Percentiles rank a stretch among this genome's conserved stretches.
phyloP scores from a whole-genome alignment of 2,113 vertebrate genomes.

The Pollachius pollachius region DNA sequence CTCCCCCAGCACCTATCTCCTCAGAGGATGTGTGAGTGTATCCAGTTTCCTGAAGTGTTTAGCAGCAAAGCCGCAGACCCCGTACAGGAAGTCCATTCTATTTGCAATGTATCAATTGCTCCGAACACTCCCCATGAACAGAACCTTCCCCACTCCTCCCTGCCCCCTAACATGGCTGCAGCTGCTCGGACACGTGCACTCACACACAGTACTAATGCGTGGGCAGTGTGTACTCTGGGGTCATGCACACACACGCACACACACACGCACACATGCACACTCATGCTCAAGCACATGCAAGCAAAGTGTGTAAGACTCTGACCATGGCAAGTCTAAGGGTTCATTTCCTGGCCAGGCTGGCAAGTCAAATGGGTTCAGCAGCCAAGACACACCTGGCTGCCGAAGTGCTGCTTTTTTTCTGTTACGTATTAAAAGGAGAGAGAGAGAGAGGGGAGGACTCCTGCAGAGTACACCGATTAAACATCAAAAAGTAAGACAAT shows the following conservation, averaged over 20 bases:
- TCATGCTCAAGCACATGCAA: neutral
- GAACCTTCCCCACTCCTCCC: slow-evolving; percentile 66
- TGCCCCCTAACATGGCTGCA: slow-evolving; percentile 65
- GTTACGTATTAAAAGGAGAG: slow-evolving; percentile 32
- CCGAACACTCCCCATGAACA: slow-evolving; percentile 67
- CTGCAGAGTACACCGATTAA: no score
- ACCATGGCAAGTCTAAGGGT: slow-evolving; percentile 64
- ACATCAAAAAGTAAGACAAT: no score
- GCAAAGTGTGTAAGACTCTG: slow-evolving; percentile 32
- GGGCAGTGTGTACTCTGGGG: neutral
- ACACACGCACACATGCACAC: slow-evolving; percentile 7
- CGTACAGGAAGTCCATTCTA: slow-evolving; percentile 82
- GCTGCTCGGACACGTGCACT: slow-evolving; percentile 34
- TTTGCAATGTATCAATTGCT: slow-evolving; percentile 76
- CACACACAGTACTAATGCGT: slow-evolving; percentile 7
- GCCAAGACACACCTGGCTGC: slow-evolving; percentile 38
- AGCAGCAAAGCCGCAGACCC: slow-evolving; percentile 77
- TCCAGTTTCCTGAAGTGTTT: slow-evolving; percentile 80
- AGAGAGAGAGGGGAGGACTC: slow-evolving; percentile 2
- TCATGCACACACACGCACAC: slow-evolving; percentile 35
- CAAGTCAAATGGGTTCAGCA: slow-evolving; percentile 52
- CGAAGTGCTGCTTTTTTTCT: slow-evolving; percentile 56
- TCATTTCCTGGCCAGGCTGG: slow-evolving; percentile 60
- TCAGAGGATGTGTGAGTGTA: slow-evolving; percentile 71
- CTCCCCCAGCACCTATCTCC: slow-evolving; percentile 36